Evolutionary conservation across 2,797 vertebrate genomes (phyloP).

Genomic region (Hyperoplus immaculatus): DNA sequence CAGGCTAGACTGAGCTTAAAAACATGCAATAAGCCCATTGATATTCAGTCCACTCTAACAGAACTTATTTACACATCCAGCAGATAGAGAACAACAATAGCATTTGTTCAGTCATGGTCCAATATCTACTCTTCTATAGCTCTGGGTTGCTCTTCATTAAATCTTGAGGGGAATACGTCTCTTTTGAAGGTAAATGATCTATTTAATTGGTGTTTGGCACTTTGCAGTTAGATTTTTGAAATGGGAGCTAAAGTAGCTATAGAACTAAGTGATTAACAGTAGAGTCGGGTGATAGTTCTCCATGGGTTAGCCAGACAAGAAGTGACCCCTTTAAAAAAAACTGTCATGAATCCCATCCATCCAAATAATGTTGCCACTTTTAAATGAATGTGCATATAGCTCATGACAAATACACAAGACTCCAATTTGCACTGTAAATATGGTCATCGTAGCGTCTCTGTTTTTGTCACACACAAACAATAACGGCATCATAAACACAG

Average conservation of each 20-base stretch:
- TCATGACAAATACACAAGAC: background rate
- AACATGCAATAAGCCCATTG: background rate
- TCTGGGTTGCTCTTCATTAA: background rate
- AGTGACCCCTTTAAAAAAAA: background rate
- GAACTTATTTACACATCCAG: background rate
- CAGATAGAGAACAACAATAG: background rate
- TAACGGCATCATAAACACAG: slow-evolving; percentile 39
- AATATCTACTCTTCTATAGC: background rate
- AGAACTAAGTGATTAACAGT: background rate
- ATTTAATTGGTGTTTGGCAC: background rate
- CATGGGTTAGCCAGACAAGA: background rate
- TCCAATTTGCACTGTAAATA: background rate
- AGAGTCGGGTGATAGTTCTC: background rate
- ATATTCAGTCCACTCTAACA: background rate
- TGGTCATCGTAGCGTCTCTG: slow-evolving; percentile 4
- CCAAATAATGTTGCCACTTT: background rate
- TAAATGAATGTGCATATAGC: background rate
- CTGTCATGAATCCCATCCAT: background rate
- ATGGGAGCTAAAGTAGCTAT: background rate
- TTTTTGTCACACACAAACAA: slow-evolving; percentile 53
- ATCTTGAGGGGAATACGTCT: background rate
- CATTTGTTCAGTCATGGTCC: background rate
- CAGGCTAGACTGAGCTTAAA: background rate
- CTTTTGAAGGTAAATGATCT: background rate
- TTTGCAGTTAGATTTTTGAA: background rate